Base-by-base conservation (phyloP, 2,797 vertebrate species). In the Thunnus albacares region DNA sequence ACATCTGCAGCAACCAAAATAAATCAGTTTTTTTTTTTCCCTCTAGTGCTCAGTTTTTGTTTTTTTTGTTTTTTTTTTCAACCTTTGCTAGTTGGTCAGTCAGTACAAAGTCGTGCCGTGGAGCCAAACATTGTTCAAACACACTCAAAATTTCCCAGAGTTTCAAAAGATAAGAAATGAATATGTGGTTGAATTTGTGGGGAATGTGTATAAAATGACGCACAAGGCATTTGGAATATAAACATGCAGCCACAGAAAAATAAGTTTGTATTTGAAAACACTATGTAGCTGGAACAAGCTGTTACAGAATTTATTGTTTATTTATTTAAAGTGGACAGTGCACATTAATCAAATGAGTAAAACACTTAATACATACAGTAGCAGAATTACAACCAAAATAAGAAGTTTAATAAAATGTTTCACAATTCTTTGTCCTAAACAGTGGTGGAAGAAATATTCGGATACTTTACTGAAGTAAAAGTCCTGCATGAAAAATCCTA, bases 1-100 rank as follows among this genome's bases (percentile, higher is more conserved):
- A 89, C 59, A 90, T 91, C 71, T 78, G 3, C 61, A 71, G 57
- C 53, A 43, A 30, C n/a, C 47, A 52, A 59, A 73, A 59, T 53
- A 43, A 69, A 59, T 28, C 59, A 20, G 26, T 58, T 30, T 26
- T 47, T 30, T 47, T 18, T 18, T 3, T 38, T 3, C 12, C 8
- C 45, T 49, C 5, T 49, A 7, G 45, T 7, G 6, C 17, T 18
- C 45, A 6, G 17, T 18, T 18, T 49, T 49, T 17, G 20, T 43
- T 18, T 18, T 49, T 49, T 17, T 49, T 43, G 3, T 30, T 30
- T 49, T 49, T 17, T 47, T 43, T 38, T 47, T 47, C 45, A 51
- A n/a, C 18, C 6, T 51, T 65, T 33, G 60, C 49, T 10, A 55
- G 65, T 52, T 58, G 71, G 51, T 84, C 79, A 73, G 47, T 72